These are phyloP conservation scores for Drosophila jambulina DNA, from an alignment of 1,140 invertebrate species.

Conservation along the genomic window DNA sequence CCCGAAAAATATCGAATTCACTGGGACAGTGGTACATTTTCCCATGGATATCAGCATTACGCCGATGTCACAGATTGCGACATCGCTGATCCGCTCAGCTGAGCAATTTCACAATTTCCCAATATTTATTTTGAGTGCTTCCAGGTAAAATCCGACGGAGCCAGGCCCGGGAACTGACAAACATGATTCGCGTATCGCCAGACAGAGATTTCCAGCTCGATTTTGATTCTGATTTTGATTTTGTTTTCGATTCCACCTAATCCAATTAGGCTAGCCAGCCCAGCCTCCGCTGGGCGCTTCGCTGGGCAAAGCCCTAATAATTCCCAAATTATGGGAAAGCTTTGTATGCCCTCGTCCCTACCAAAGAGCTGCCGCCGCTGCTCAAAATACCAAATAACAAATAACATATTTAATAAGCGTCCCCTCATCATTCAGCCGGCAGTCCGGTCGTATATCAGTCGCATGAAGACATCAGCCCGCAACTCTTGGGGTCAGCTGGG, in stretches of 20 bases:
- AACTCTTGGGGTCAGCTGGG: slow-evolving; percentile 58
- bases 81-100: slow-evolving; percentile 67
- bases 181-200: slow-evolving; percentile 67
- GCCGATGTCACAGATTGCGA: slow-evolving; percentile 73
- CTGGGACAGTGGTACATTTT: slow-evolving; percentile 41
- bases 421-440: slow-evolving; percentile 63
- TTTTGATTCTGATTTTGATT: slow-evolving; percentile 60
- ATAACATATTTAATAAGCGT: slow-evolving; percentile 77
- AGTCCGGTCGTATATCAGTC: slow-evolving; percentile 53
- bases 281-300: slow-evolving; percentile 26
- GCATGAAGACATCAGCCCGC: slow-evolving; percentile 70
- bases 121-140: slow-evolving; percentile 56
- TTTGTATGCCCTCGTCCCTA: slow-evolving; percentile 20
- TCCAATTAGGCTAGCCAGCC: slow-evolving; percentile 74
- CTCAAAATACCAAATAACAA: slow-evolving; percentile 6
- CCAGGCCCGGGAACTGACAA: slow-evolving; percentile 47
- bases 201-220: slow-evolving; percentile 26
- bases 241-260: slow-evolving; percentile 78
- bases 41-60: slow-evolving; percentile 80
- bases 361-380: slow-evolving; percentile 35
- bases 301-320: slow-evolving; percentile 51
- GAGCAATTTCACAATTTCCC: slow-evolving; percentile 73
- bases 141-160: slow-evolving; percentile 60
- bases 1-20: slow-evolving; percentile 46
- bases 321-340: slow-evolving; percentile 75